Conservation (phyloP, 2,797 vertebrate species). For the Enteromius fasciolatus region DNA sequence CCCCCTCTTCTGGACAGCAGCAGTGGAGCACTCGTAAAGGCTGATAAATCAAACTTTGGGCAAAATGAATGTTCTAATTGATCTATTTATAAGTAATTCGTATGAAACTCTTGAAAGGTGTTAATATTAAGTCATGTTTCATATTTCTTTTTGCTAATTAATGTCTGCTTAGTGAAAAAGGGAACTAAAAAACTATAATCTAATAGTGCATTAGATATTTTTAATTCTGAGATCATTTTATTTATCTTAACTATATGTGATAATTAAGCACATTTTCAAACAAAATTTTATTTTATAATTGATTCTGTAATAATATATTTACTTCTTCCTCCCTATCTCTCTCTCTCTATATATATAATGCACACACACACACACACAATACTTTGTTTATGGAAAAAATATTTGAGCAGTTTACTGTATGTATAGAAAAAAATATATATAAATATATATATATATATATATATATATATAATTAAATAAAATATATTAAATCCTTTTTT, state of each 20-base stretch:
- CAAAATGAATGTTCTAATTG: not conserved
- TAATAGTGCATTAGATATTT: not conserved
- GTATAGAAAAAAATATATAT: no score
- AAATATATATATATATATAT: no score
- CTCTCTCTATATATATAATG: not conserved
- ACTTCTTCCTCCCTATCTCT: not conserved
- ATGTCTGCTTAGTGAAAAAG: not conserved
- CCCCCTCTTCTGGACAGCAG: slow-evolving; percentile 78
- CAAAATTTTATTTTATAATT: not conserved
- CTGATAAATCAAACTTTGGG: no score
- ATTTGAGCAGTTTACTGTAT: no score
- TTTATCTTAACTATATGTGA: not conserved
- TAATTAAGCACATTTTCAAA: not conserved
- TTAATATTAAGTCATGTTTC: not conserved
- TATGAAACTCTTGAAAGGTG: not conserved
- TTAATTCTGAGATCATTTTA: not conserved
- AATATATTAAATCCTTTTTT: no score
- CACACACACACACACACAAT: no score
- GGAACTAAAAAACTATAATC: not conserved
- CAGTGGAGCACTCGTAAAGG: slow-evolving; percentile 37
- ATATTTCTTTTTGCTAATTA: no score
- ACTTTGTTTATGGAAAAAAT: no score
- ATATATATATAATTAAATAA: no score
- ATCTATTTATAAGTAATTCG: not conserved
- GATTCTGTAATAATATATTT: not conserved